These are phyloP conservation scores for Tetramorium alpestre DNA, from an alignment of 1,140 invertebrate genomes.

Conservation along the genomic window DNA sequence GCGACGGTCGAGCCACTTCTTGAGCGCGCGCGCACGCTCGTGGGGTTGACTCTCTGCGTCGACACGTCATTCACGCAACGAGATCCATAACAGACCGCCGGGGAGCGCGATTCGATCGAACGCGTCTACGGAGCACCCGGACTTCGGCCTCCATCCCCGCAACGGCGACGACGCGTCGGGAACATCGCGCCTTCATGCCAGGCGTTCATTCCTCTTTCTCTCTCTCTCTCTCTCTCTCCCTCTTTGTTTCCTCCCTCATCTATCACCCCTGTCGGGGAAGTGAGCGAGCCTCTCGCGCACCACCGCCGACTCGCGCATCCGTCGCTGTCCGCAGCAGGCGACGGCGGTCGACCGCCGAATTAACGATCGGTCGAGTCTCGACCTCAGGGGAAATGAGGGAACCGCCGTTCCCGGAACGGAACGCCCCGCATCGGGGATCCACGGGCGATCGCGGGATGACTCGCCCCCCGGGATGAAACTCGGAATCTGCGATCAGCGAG, in stretches of 20 bases:
- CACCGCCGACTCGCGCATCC: slow-evolving; percentile 53
- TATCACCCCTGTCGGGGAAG: neutral
- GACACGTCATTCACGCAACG: slow-evolving; percentile 66
- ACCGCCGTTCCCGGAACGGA: neutral
- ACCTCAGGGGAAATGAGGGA: neutral
- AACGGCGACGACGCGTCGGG: neutral
- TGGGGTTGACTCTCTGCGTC: slow-evolving; percentile 11
- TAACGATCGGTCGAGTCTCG: neutral
- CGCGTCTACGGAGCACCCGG: slow-evolving; percentile 59
- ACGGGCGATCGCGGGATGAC: neutral
- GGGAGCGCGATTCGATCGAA: slow-evolving; percentile 34
- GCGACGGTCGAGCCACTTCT: too few relatives aligned
- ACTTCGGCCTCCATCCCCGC: slow-evolving; percentile 77
- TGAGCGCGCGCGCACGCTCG: too few relatives aligned
- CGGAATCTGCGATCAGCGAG: neutral
- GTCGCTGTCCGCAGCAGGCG: slow-evolving; percentile 52
- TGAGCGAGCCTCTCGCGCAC: neutral
- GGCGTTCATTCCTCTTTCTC: slow-evolving; percentile 5
- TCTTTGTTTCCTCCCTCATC: neutral
- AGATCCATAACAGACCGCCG: slow-evolving; percentile 62
- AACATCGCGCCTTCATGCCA: slow-evolving; percentile 18
- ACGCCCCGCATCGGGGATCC: neutral
- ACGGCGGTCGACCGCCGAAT: neutral
- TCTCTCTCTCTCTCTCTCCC: neutral
- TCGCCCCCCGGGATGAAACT: neutral